Conservation (phyloP, 2,797 vertebrate genomes). For the Enteromius afrohamiltoni region DNA sequence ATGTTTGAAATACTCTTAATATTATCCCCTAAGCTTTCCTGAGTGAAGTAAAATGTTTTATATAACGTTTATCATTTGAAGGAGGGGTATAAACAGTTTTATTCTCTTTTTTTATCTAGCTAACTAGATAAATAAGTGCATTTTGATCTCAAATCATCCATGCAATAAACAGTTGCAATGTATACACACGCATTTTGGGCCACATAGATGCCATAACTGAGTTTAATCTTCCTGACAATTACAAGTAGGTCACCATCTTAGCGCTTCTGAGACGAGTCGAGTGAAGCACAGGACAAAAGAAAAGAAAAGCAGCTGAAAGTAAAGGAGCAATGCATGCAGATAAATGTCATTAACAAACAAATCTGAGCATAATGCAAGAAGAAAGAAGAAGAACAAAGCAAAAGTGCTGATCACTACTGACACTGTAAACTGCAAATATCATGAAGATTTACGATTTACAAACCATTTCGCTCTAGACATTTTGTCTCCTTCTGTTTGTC, state of each 20-base stretch:
- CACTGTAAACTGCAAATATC: constrained; percentile 7
- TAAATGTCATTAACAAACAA: not conserved
- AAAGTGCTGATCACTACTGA: not conserved
- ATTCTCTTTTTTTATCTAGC: not conserved
- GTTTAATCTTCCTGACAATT: constrained; percentile 47
- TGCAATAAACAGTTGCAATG: not conserved
- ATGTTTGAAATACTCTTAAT: not conserved
- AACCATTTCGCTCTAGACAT: not conserved
- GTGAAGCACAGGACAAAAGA: constrained; percentile 13
- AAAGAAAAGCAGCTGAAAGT: constrained; percentile 18
- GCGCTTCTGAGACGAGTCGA: constrained; percentile 24
- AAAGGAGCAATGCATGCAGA: not conserved
- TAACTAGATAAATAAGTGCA: not conserved
- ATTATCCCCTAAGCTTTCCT: not conserved
- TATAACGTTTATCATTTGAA: not conserved
- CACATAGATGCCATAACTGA: constrained; percentile 39
- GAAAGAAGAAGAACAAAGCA: not conserved
- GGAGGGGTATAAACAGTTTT: not conserved
- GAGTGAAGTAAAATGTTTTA: not conserved
- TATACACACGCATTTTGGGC: constrained; percentile 14
- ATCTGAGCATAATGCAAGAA: not conserved
- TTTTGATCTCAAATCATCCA: not conserved
- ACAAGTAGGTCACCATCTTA: constrained; percentile 57
- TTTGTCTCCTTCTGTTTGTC: constrained; percentile 22
- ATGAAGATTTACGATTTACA: not conserved